Evolutionary conservation across 2,113 vertebrate genomes (phyloP).

Genomic region (Sarotherodon lohbergeri): DNA sequence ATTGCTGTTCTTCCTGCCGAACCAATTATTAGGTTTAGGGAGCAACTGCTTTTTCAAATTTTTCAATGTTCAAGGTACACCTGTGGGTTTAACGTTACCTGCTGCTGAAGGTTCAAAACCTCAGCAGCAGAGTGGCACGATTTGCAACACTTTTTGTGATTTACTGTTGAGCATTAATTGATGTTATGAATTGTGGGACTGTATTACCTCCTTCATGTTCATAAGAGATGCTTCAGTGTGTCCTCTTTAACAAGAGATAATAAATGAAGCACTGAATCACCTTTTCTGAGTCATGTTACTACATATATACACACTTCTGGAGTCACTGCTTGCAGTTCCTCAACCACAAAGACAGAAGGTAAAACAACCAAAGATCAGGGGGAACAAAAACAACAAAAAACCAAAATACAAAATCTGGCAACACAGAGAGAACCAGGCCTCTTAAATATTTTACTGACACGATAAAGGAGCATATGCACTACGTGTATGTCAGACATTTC

Average conservation of each 20-base stretch:
- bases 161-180: background rate
- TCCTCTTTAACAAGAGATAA: background rate
- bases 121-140: background rate
- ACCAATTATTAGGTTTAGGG: background rate
- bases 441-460: background rate
- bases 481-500: background rate
- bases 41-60: background rate
- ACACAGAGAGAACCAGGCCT: background rate
- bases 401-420: background rate
- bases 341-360: background rate
- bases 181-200: background rate
- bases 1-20: background rate
- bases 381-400: background rate
- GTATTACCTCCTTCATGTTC: background rate
- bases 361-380: background rate
- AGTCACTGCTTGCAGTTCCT: background rate
- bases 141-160: background rate
- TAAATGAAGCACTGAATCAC: background rate
- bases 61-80: background rate
- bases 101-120: background rate
- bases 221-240: background rate
- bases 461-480: background rate
- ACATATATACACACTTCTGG: background rate
- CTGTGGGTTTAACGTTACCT: background rate
- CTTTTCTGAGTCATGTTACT: background rate